phyloP scores from a whole-genome alignment of 2,888 invertebrate genomes.

The Troides oblongomaculatus region DNA sequence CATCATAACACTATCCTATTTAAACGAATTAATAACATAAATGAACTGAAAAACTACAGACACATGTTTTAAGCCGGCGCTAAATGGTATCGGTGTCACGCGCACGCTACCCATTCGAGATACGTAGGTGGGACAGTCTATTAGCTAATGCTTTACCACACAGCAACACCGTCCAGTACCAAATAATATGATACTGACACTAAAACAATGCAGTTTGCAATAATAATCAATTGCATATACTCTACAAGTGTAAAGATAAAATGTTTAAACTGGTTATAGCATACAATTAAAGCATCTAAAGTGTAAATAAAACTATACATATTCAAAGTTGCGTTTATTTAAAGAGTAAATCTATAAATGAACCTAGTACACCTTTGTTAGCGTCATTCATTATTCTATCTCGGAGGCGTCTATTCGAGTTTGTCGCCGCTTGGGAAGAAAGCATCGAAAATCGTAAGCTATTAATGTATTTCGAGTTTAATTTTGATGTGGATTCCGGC shows the following conservation, averaged over 20 bases:
- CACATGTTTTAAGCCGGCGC: slow-evolving; percentile 40
- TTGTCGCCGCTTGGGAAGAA: slow-evolving; percentile 34
- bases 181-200: slow-evolving; percentile 12
- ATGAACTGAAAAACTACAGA: slow-evolving; percentile 46
- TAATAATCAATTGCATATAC: not conserved
- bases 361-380: slow-evolving; percentile 53
- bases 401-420: slow-evolving; percentile 34
- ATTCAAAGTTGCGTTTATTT: slow-evolving; percentile 47
- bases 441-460: slow-evolving; percentile 31
- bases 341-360: slow-evolving; percentile 66
- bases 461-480: slow-evolving; percentile 33
- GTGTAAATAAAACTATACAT: slow-evolving; percentile 19
- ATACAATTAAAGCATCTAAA: not conserved
- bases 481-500: slow-evolving; percentile 32
- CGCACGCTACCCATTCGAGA: slow-evolving; percentile 50
- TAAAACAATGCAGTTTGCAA: slow-evolving; percentile 9
- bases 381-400: slow-evolving; percentile 43
- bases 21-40: slow-evolving; percentile 61
- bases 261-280: not conserved
- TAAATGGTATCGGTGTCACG: slow-evolving; percentile 53
- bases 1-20: slow-evolving; percentile 47
- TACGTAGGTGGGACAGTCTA: slow-evolving; percentile 37
- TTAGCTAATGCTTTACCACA: slow-evolving; percentile 28
- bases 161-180: slow-evolving; percentile 12
- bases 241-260: not conserved